Conservation (phyloP, 2,888 invertebrate species). For the Agriopis leucophaearia region DNA sequence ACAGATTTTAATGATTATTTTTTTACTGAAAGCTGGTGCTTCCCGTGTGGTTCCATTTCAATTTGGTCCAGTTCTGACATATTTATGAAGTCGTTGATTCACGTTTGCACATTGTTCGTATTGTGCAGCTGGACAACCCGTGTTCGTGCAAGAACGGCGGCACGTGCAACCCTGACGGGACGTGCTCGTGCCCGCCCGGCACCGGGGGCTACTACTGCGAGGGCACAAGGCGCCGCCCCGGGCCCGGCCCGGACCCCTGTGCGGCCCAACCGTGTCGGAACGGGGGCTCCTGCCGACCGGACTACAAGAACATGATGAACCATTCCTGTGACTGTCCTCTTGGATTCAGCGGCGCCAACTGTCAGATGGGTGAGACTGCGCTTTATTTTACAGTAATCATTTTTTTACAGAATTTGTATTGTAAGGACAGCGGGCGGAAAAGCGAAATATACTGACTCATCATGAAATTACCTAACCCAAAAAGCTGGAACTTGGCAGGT, state of each 20-base stretch:
- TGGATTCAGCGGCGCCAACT: constrained; percentile 92
- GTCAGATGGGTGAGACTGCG: constrained; percentile 90
- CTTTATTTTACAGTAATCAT: neutral
- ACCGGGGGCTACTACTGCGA: constrained; percentile 76
- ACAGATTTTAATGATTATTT: too few species aligned
- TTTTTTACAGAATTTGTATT: too few species aligned
- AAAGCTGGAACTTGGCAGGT: too few species aligned
- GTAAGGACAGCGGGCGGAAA: too few species aligned
- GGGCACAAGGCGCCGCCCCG: constrained; percentile 55
- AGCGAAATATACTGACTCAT: too few species aligned
- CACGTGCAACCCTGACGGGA: constrained; percentile 83
- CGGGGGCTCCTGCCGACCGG: constrained; percentile 90
- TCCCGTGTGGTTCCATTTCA: too few species aligned
- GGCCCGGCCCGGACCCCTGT: constrained; percentile 79
- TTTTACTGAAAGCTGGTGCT: too few species aligned
- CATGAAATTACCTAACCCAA: too few species aligned
- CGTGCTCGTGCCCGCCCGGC: constrained; percentile 85
- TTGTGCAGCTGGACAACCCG: constrained; percentile 43
- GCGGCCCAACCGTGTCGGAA: constrained; percentile 91
- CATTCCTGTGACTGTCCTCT: constrained; percentile 94
- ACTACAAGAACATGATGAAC: constrained; percentile 67
- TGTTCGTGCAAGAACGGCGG: constrained; percentile 90
- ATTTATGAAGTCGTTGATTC: too few species aligned
- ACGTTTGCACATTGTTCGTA: too few species aligned
- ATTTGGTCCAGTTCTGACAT: too few species aligned